Percentiles rank a stretch among this genome's conserved stretches.
Evolutionary conservation across 35 echinoderm and acorn worm species (phyloP).

Genomic region (Heliocidaris erythrogramma): DNA sequence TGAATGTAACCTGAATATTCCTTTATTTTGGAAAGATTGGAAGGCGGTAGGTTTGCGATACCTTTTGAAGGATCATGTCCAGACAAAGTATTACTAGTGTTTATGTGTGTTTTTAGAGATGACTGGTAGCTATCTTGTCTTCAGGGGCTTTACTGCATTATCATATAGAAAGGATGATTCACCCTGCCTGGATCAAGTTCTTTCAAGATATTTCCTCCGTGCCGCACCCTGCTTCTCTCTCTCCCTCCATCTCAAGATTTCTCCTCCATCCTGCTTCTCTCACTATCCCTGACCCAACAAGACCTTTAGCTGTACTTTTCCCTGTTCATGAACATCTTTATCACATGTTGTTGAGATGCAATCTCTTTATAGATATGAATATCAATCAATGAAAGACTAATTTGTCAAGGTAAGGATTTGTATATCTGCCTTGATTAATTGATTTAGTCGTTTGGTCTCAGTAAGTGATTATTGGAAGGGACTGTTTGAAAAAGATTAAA

Average conservation of each 20-base stretch:
- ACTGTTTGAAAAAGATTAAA: not conserved
- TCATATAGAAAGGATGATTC: slow-evolving; percentile 17
- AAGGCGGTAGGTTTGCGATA: not conserved
- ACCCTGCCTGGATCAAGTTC: not conserved
- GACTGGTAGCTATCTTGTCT: not conserved
- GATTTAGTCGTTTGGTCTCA: not conserved
- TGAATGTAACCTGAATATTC: not conserved
- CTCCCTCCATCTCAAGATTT: not conserved
- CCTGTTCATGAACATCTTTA: not conserved
- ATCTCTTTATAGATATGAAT: slow-evolving; percentile 5
- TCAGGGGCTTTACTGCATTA: slow-evolving; percentile 16
- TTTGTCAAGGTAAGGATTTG: not conserved
- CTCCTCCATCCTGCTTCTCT: not conserved
- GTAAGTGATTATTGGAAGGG: not conserved
- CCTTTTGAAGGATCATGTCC: not conserved
- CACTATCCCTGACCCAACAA: not conserved
- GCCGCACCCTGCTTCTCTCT: not conserved
- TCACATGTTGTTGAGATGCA: not conserved
- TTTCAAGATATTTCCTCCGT: not conserved
- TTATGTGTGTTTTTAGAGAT: slow-evolving; percentile 4
- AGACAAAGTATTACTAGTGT: not conserved
- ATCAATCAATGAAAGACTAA: not conserved
- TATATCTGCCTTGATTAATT: not conserved
- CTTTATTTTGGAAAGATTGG: not conserved
- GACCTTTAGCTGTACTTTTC: not conserved